Conservation (phyloP, 1,140 invertebrate genomes). For the Tachypleus tridentatus region DNA sequence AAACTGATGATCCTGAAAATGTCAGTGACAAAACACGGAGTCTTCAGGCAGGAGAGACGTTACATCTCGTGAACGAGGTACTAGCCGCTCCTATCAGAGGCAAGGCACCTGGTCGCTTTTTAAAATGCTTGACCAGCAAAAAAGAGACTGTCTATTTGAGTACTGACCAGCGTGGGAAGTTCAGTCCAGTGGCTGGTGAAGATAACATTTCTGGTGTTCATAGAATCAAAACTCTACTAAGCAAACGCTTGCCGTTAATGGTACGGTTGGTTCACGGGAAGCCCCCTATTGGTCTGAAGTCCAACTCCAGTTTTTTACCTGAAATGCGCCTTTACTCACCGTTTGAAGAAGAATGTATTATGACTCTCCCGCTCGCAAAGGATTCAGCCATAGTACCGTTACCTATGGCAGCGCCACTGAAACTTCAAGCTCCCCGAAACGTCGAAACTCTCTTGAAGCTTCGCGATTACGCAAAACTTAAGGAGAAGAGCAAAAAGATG, state of each 20-base stretch:
- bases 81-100: conserved; percentile 40
- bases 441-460: conserved; percentile 62
- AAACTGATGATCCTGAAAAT: conserved; percentile 43
- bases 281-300: conserved; percentile 51
- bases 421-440: conserved; percentile 70
- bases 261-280: conserved; percentile 79
- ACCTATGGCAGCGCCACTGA: conserved; percentile 70
- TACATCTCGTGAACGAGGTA: conserved; percentile 56
- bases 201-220: conserved; percentile 88
- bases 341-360: conserved; percentile 66
- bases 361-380: conserved; percentile 58
- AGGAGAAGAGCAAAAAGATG: conserved; percentile 62
- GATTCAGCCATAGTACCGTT: conserved; percentile 50
- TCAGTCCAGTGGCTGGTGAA: conserved; percentile 76
- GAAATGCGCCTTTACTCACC: conserved; percentile 68
- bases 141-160: conserved; percentile 69
- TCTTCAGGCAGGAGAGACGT: conserved; percentile 59
- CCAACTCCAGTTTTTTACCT: conserved; percentile 54
- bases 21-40: conserved; percentile 55
- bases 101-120: conserved; percentile 42
- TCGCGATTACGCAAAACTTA: conserved; percentile 63
- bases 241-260: conserved; percentile 76
- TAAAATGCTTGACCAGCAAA: conserved; percentile 71
- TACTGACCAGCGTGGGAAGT: conserved; percentile 73
- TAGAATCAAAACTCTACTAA: conserved; percentile 60